phyloP scores from a whole-genome alignment of 2,797 vertebrate genomes.

The Lacerta viridis region DNA sequence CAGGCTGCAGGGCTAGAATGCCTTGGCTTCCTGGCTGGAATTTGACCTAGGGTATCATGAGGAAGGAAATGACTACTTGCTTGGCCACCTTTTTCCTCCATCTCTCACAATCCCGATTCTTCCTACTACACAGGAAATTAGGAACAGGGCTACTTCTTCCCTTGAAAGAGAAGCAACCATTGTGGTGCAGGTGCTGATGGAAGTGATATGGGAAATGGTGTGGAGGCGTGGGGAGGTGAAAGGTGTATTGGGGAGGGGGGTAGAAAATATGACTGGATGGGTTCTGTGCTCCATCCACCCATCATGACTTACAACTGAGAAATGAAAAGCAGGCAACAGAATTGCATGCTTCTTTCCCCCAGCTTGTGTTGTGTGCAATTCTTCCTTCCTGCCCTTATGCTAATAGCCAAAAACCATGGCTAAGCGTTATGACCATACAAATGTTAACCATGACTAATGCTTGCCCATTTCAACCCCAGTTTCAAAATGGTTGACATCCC shows the following conservation, averaged over 20 bases:
- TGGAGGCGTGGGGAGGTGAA: too few species aligned
- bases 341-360: background rate
- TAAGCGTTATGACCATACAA: background rate
- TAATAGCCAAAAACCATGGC: background rate
- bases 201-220: background rate
- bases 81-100: background rate
- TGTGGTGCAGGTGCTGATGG: background rate
- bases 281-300: background rate
- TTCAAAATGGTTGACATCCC: too few species aligned
- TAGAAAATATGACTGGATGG: background rate
- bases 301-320: background rate
- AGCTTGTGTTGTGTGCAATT: background rate
- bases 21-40: background rate
- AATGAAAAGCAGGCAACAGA: background rate
- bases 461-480: background rate
- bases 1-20: background rate
- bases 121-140: background rate
- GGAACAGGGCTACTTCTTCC: background rate
- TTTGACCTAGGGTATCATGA: background rate
- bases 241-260: background rate
- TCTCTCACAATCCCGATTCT: background rate
- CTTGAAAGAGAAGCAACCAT: background rate
- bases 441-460: background rate
- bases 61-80: background rate
- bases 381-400: background rate